A percentile compares a stretch with the other conserved stretches of the same genome.
Conservation (phyloP, 2,797 vertebrate genomes). For the Sebastes aleutianus region DNA sequence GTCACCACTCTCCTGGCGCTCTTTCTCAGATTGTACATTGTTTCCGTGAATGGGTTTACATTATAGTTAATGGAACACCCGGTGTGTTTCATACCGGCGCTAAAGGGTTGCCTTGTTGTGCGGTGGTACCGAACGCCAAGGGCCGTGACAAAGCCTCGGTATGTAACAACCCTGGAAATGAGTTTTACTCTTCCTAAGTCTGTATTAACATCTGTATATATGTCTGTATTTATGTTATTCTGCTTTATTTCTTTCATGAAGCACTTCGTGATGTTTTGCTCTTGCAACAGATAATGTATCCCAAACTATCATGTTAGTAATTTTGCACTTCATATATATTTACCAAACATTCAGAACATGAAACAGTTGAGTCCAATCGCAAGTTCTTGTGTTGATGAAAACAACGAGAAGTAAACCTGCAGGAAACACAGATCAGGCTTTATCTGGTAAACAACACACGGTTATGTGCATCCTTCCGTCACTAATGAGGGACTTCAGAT, state of each 20-base stretch:
- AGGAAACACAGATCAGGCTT: not conserved
- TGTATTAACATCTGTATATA: not conserved
- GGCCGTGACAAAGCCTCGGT: no score
- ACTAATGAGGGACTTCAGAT: constrained; percentile 12
- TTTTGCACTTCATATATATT: not conserved
- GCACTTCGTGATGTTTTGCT: not conserved
- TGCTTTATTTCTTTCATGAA: not conserved
- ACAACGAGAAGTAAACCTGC: not conserved
- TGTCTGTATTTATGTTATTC: not conserved
- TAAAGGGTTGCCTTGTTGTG: no score
- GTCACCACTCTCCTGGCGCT: no score
- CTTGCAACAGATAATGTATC: no score
- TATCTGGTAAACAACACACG: not conserved
- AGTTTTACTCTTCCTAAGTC: not conserved
- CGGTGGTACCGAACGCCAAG: no score
- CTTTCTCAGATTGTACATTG: no score
- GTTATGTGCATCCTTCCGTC: not conserved
- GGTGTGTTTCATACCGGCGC: no score
- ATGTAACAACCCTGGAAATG: no score
- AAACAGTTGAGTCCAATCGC: not conserved
- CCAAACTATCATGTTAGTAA: not conserved
- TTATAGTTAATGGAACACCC: no score
- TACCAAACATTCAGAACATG: not conserved
- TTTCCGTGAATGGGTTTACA: no score
- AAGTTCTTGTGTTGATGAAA: not conserved